A percentile compares a stretch with the other conserved stretches of the same genome.
phyloP scores from a whole-genome alignment of 2,113 vertebrate species.

The Cyprichromis sp. region DNA sequence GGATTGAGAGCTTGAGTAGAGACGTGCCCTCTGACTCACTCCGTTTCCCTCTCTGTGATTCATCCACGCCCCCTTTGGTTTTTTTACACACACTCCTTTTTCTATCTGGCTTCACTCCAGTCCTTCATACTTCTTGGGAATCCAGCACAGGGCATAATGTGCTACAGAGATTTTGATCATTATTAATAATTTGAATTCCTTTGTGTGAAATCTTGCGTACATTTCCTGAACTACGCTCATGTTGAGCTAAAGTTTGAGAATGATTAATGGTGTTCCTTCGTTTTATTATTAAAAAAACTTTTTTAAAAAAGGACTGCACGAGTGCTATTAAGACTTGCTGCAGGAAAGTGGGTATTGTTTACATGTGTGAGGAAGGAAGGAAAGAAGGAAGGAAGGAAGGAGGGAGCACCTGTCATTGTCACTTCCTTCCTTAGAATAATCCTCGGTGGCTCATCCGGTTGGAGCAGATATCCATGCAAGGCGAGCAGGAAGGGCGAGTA shows the following conservation, averaged over 20 bases:
- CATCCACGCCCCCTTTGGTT: constrained; percentile 4
- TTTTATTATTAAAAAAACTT: not conserved
- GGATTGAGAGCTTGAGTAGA: constrained; percentile 7
- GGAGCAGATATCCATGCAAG: constrained; percentile 40
- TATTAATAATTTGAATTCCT: not conserved
- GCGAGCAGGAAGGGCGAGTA: constrained; percentile 44
- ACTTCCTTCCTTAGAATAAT: constrained; percentile 67
- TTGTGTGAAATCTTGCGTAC: not conserved
- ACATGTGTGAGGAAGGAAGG: constrained; percentile 60
- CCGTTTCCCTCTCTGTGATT: constrained; percentile 18
- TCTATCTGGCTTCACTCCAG: not conserved
- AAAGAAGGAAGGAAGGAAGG: constrained; percentile 68
- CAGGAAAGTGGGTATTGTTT: constrained; percentile 63
- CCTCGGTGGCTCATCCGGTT: constrained; percentile 39
- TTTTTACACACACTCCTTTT: not conserved
- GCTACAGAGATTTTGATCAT: not conserved
- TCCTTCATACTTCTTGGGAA: not conserved
- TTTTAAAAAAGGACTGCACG: not conserved
- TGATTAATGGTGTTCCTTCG: not conserved
- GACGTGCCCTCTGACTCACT: constrained; percentile 50
- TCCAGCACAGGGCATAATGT: not conserved
- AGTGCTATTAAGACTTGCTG: not conserved
- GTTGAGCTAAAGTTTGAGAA: not conserved
- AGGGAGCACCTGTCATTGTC: constrained; percentile 70
- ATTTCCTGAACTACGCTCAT: not conserved